phyloP scores from a whole-genome alignment of 2,113 vertebrate genomes.

The Australoheros scitulus region DNA sequence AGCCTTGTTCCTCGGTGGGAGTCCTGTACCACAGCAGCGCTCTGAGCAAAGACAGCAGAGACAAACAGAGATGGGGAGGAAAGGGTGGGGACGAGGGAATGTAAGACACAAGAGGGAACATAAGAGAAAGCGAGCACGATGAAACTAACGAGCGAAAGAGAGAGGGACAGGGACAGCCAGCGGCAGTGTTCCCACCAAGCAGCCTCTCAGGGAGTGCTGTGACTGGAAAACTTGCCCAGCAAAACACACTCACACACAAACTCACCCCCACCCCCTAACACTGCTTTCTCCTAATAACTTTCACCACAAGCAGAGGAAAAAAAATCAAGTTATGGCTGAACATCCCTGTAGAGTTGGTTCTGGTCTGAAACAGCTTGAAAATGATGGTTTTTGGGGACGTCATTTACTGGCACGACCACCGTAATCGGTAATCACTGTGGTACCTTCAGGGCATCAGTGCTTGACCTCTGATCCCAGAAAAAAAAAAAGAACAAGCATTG shows the following conservation, averaged over 20 bases:
- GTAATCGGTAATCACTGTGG: neutral
- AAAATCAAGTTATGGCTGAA: slow-evolving; percentile 41
- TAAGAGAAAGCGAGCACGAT: slow-evolving; percentile 57
- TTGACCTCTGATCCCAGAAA: slow-evolving; percentile 47
- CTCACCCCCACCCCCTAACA: slow-evolving; percentile 5
- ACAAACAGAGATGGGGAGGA: slow-evolving; percentile 60
- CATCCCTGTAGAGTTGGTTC: slow-evolving; percentile 40
- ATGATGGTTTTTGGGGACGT: slow-evolving; percentile 30
- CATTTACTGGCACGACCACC: neutral
- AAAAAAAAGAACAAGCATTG: neutral
- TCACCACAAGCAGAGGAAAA: slow-evolving; percentile 34
- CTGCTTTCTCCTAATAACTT: slow-evolving; percentile 45
- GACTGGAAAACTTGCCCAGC: slow-evolving; percentile 60
- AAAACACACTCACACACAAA: slow-evolving; percentile 49
- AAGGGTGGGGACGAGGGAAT: slow-evolving; percentile 61
- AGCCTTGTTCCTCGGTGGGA: slow-evolving; percentile 70
- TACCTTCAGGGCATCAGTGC: slow-evolving; percentile 34
- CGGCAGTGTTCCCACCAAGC: slow-evolving; percentile 71
- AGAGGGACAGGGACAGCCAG: slow-evolving; percentile 71
- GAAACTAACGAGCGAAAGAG: slow-evolving; percentile 72
- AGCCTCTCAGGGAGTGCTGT: slow-evolving; percentile 73
- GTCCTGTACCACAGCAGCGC: slow-evolving; percentile 63
- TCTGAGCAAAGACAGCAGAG: slow-evolving; percentile 65
- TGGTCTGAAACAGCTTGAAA: neutral
- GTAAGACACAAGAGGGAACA: slow-evolving; percentile 63